Evolutionary conservation across 2,797 vertebrate species (phyloP).

Genomic region (Otolemur crassicaudatus): DNA sequence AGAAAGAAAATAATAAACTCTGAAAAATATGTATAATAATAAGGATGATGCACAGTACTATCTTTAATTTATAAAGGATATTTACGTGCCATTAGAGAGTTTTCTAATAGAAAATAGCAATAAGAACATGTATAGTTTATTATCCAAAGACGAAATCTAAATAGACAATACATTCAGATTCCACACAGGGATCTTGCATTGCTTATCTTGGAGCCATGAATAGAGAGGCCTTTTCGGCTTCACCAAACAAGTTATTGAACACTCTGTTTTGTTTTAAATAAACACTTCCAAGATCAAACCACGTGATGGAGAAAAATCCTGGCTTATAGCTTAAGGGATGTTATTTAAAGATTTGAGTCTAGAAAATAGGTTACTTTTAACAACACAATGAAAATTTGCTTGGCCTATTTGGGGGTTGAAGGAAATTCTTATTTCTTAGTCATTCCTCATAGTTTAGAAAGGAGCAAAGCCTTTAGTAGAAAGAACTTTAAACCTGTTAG

Average conservation of each 20-base stretch:
- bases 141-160: not conserved
- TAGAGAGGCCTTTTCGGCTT: not conserved
- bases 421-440: not conserved
- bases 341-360: not conserved
- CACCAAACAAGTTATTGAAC: conserved; percentile 13
- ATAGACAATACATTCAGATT: not conserved
- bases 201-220: not conserved
- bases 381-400: not conserved
- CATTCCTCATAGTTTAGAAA: conserved; percentile 10
- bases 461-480: not conserved
- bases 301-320: not conserved
- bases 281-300: not conserved
- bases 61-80: not conserved
- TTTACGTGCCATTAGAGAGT: not conserved
- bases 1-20: not conserved
- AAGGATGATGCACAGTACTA: not conserved
- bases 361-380: not conserved
- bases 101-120: conserved; percentile 24
- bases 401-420: not conserved
- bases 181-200: not conserved
- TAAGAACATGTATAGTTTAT: not conserved
- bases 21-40: not conserved
- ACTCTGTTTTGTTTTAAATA: conserved; percentile 34
- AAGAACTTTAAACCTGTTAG: not conserved
- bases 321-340: fast-evolving